Evolutionary conservation across 2,113 vertebrate species (phyloP).

Genomic region (Eolophus roseicapilla): DNA sequence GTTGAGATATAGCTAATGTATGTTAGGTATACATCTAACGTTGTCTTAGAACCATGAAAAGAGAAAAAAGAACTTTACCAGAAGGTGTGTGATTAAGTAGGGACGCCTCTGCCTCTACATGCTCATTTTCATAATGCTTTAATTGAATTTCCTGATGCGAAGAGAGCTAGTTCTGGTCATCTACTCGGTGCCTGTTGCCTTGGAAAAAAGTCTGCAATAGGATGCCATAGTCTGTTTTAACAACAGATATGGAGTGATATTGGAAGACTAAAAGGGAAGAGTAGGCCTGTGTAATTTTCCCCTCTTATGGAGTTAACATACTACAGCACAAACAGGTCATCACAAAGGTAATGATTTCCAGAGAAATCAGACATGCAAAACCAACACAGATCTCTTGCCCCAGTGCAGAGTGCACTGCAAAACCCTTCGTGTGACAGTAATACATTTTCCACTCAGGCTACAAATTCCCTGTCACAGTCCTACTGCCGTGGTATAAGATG

Average conservation of each 20-base stretch:
- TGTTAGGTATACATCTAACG: background rate
- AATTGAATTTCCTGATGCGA: slow-evolving; percentile 58
- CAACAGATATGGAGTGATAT: background rate
- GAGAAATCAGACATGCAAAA: background rate
- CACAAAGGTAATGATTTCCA: background rate
- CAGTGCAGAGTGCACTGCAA: background rate
- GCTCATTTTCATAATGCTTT: slow-evolving; percentile 61
- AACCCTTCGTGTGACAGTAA: background rate
- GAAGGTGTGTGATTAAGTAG: slow-evolving; percentile 31
- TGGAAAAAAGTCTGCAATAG: background rate
- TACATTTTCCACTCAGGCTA: background rate
- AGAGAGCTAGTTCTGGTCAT: slow-evolving; percentile 57
- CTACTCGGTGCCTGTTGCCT: slow-evolving; percentile 27
- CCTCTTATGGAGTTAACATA: background rate
- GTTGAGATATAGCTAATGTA: background rate
- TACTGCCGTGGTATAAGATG: background rate
- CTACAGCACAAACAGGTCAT: slow-evolving; percentile 1
- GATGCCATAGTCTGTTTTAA: slow-evolving; percentile 39
- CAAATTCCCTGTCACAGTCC: background rate
- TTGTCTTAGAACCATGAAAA: background rate
- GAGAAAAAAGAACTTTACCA: background rate
- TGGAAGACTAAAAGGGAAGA: slow-evolving; percentile 28
- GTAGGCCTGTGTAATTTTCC: background rate
- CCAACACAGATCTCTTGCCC: background rate
- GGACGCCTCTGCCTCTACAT: background rate